These are phyloP conservation scores for Drosophila nannoptera DNA, from an alignment of 1,140 invertebrate species.

Conservation along the genomic window DNA sequence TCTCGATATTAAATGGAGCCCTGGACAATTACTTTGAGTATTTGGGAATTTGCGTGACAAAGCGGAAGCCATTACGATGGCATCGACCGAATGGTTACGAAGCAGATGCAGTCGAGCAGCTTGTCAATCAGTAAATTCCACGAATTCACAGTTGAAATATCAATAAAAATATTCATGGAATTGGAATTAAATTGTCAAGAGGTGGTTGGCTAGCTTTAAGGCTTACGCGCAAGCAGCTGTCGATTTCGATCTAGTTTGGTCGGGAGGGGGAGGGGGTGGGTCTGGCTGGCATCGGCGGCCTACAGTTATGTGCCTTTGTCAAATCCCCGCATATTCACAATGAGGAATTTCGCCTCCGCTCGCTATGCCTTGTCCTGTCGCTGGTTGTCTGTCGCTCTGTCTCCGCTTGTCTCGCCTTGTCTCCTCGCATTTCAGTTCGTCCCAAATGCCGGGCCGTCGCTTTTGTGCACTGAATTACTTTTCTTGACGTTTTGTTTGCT, in stretches of 20 bases:
- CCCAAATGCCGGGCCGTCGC: conserved; percentile 13
- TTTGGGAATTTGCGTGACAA: no score
- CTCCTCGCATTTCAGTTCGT: conserved; percentile 9
- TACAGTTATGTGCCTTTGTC: conserved; percentile 33
- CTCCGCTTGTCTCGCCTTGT: conserved; percentile 27
- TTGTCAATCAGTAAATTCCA: background rate
- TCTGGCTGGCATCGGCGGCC: background rate
- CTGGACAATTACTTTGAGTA: no score
- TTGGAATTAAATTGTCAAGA: conserved; percentile 9
- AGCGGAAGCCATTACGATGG: no score
- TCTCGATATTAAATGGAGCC: background rate
- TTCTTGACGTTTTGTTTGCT: conserved; percentile 73
- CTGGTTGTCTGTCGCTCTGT: conserved; percentile 18
- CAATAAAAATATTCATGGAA: background rate
- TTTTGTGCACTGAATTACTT: conserved; percentile 71
- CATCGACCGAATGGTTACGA: background rate
- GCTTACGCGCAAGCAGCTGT: conserved; percentile 18
- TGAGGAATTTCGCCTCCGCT: conserved; percentile 26
- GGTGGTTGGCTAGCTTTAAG: conserved; percentile 10
- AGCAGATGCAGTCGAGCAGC: background rate
- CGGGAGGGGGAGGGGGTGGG: background rate
- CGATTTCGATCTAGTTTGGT: conserved; percentile 20
- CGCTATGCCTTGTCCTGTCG: conserved; percentile 17
- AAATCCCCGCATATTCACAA: conserved; percentile 25
- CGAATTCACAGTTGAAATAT: background rate